Base-by-base conservation (phyloP, 2,888 invertebrate species). In the Dasypolia templi region DNA sequence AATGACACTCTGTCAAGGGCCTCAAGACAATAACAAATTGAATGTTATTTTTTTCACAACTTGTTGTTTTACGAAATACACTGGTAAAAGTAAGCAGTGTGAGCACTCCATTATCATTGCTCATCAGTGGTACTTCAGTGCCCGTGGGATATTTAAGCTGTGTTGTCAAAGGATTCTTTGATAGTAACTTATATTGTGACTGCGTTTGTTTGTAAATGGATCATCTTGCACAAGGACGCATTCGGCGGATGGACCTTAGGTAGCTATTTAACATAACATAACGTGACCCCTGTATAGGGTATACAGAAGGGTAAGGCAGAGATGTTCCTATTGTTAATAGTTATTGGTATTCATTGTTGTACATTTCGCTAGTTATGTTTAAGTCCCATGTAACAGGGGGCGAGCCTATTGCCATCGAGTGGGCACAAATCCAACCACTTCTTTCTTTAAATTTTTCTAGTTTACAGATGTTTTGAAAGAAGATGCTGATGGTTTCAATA, bases 151-250 rank as follows among this genome's bases (percentile, higher is more conserved):
- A 72, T 73, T 81, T 56, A 67, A 63, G 74, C 70, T 69, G 35
- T 83, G 59, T 83, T 83, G 55, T 62, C 65, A 72, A 71, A 74
- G 84, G 56, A 69, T 67, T 69, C 71, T 83, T 83, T 74, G 58
- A 51, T 58, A 39, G 26, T 61, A 56, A 59, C 59, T 63, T 62
- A 78, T 83, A 74, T 71, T 65, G 26, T 39, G 32, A 51, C 64
- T 81, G 75, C 75, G 67, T 74, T 68, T 65, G 49, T 35, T 83
- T 49, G 35, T 32, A 32, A 39, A 61, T 61, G 53, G 75, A 80
- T 59, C 56, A 26, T 66, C 44, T 62, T 65, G 55, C 71, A 79
- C 46, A 53, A 42, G 32, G 58, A 49, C 46, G 53, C 58, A 53
- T 53, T 55, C 53, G 1, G 12, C 29, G 12, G 9, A 32, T n/a